Evolutionary conservation across 2,888 invertebrate species (phyloP), one percentile per base, ranked within the genome.

Genomic region (Choreutis nemorana): DNA sequence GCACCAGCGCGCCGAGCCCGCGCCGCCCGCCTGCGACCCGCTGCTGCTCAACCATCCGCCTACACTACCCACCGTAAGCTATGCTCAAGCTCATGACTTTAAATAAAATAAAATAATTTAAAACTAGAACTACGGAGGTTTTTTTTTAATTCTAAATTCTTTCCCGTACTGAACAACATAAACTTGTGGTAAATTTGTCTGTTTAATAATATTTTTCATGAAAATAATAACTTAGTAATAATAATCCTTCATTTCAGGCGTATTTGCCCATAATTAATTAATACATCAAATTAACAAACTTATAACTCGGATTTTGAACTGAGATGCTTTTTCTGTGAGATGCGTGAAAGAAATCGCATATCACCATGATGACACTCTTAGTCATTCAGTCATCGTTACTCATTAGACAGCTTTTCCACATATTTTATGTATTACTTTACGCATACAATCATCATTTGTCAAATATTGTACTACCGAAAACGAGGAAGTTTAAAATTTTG

Each of bases 41-140:
- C 50, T 67, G 32, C 45, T 63, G 35, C 55, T 68, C 28, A 58
- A 45, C 37, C 62, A 50, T 34, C 48, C 55, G 8, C 64, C 72
- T 10, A 72, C 70, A 0, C 44, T 61, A 39, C 72, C 73, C 13
- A 34, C 43, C 37, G 71, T 73, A 45, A 23, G 44, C 39, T 5
- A 9, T 20, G 9, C n/a, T 20, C 9, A 3, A 21, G 8, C 18
- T 6, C 8, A 18, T 18, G 18, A 18, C 18, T 18, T 6, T 18
- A 18, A 6, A 18, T 18, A 13, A 6, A 18, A 18, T 18, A 18
- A 6, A 18, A 5, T 18, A 18, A 5, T 18, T 18, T 18, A 18
- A 18, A 18, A 6, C 5, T 8, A 18, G 27, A 24, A 23, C 14
- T 9, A 28, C 16, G 8, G 14, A 7, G 7, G 18, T 22, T 20